Evolutionary conservation across 2,888 invertebrate species (phyloP), one percentile per base, ranked within the genome.

Genomic region (Dryadula phaetusa): DNA sequence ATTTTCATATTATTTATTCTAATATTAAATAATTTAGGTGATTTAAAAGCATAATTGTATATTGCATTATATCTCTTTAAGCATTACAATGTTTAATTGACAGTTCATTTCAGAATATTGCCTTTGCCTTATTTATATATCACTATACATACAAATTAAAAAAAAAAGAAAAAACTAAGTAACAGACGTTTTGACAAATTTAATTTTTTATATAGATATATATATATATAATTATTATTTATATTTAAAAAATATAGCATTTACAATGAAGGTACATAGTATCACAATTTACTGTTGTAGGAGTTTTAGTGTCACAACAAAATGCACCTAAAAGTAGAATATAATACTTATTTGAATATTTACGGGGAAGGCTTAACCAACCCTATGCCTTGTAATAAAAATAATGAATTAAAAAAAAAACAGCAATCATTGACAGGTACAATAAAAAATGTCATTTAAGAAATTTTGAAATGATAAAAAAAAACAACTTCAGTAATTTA

Each of bases 71-170:
- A 56, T 64, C 46, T 56, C 54, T 64, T 53, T 62, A 66, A 52
- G 58, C 67, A 63, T 49, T 62, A 56, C 56, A 63, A 52, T 22
- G 22, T 14, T 63, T 63, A 67, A 67, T 67, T 67, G 67, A 67
- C 67, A 65, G 47, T 58, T 40, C 58, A 34, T 58, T 37, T 40
- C 64, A 49, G 58, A 42, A 40, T 64, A 64, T 65, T 65, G 58
- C 64, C 49, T 28, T 52, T 28, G 28, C 28, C n/a, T n/a, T n/a
- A 37, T 60, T 49, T 58, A 34, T 37, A 58, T 52, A 58, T 42
- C 58, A 58, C n/a, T 20, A 44, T 58, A 34, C 28, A 56, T 61
- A 56, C 49, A 52, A 49, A 52, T 63, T 66, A 53, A 14, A 56
- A 61, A 44, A 58, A 16, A 16, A 20, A 44, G n/a, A 18, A 32